Conservation (phyloP, 1,140 invertebrate genomes). For the Listronotus bonariensis region DNA sequence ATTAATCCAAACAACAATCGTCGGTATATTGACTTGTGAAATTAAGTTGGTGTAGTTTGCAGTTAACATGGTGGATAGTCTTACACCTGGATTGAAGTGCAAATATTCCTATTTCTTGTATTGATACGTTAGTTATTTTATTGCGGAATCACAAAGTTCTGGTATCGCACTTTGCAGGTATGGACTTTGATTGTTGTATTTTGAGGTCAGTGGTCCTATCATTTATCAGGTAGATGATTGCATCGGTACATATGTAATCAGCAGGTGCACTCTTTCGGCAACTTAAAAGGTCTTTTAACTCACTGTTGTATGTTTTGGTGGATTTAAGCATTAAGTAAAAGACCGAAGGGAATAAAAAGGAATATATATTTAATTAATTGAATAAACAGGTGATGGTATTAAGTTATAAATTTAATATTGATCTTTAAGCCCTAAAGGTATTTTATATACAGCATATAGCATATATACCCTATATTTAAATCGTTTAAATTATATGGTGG, state of each 20-base stretch:
- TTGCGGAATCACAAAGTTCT: not conserved
- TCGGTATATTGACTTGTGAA: constrained; percentile 9
- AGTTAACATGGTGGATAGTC: constrained; percentile 1
- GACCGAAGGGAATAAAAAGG: too few species aligned
- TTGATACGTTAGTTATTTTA: not conserved
- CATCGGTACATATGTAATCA: too few species aligned
- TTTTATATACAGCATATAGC: constrained; percentile 3
- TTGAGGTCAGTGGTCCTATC: not conserved
- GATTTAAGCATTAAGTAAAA: not conserved
- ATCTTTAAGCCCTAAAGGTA: constrained; percentile 3
- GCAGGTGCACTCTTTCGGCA: not conserved
- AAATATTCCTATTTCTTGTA: constrained; percentile 10
- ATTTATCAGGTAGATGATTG: not conserved
- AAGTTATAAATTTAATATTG: constrained; percentile 20
- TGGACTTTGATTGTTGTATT: too few species aligned
- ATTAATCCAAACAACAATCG: constrained; percentile 3
- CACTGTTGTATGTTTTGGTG: not conserved
- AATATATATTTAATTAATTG: not conserved
- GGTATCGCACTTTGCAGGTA: too few species aligned
- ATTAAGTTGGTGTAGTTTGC: constrained; percentile 13
- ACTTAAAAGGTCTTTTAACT: not conserved
- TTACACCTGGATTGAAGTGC: constrained; percentile 6
- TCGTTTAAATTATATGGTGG: too few species aligned
- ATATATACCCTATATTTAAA: too few species aligned
- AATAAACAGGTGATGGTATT: not conserved